phyloP scores from a whole-genome alignment of 2,797 vertebrate genomes.

The Tangara arthus region DNA sequence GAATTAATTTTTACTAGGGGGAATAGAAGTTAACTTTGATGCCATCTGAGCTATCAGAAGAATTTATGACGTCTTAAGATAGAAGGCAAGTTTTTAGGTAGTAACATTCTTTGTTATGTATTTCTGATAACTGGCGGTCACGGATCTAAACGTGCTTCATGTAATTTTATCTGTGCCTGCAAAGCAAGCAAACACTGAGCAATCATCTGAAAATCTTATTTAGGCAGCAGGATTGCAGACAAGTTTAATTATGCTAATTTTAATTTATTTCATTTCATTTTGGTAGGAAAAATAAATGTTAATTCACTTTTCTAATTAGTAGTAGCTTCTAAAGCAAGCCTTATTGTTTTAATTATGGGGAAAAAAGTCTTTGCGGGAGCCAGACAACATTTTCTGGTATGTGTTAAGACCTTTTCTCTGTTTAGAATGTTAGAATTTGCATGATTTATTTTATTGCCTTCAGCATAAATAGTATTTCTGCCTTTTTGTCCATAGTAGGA shows the following conservation, averaged over 20 bases:
- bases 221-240: neutral
- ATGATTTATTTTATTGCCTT: constrained; percentile 16
- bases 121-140: neutral
- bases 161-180: constrained; percentile 50
- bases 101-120: constrained; percentile 10
- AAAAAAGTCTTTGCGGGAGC: neutral
- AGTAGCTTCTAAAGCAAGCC: neutral
- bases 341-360: neutral
- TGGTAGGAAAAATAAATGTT: constrained; percentile 1
- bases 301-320: constrained; percentile 11
- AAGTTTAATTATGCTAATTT: neutral
- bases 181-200: constrained; percentile 29
- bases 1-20: constrained; percentile 38
- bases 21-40: constrained; percentile 41
- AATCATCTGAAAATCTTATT: constrained; percentile 24
- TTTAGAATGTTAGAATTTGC: constrained; percentile 31
- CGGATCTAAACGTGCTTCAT: neutral
- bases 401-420: constrained; percentile 46
- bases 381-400: neutral
- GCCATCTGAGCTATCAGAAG: constrained; percentile 53
- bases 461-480: constrained; percentile 5
- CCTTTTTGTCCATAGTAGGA: neutral
- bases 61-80: constrained; percentile 55
- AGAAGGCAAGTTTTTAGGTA: constrained; percentile 71
- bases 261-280: neutral